Base-by-base conservation (phyloP, 2,888 invertebrate species). In the Lycia hirtaria region DNA sequence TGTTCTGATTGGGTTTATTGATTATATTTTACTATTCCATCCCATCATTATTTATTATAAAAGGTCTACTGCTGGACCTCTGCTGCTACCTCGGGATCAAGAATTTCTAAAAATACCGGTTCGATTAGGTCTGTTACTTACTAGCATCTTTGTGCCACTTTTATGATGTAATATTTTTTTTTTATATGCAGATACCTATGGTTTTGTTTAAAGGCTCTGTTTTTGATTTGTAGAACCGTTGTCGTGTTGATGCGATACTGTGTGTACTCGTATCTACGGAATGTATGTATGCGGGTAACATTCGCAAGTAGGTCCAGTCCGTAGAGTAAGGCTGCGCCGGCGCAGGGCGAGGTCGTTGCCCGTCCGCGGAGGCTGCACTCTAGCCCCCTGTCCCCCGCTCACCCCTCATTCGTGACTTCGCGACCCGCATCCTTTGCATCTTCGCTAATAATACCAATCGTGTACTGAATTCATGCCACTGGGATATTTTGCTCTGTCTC, bases 291-390 rank as follows among this genome's bases (percentile, higher is more conserved):
- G 32, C 32, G 22, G 48, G 35, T 40, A 52, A 79, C 80, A 81
- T 82, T 81, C 78, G 80, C 75, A 72, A 57, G 17, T 40, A 67
- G 66, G 60, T 75, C 9, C 68, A 65, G 60, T 75, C 9, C 26
- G 26, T 17, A 1, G 15, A 68, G 71, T 73, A 80, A 85, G 83
- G 81, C 81, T 81, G 82, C 72, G 81, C 81, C 67, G 78, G 79
- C 76, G 74, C 80, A 71, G 68, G 62, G 70, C 70, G 85, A 82
- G 87, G 89, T 90, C 89, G 83, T 82, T 87, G 90, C 81, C 80
- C 73, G 90, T 81, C 80, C 73, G 75, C 77, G 76, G 79, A 81
- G 80, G 73, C 82, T 86, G 87, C 83, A 83, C 85, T 79, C 78
- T 72, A 75, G 77, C 76, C 79, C 68, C 73, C 72, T 67, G 71